Evolutionary conservation across 2,888 invertebrate genomes (phyloP).

Genomic region (Andrena hattorfiana): DNA sequence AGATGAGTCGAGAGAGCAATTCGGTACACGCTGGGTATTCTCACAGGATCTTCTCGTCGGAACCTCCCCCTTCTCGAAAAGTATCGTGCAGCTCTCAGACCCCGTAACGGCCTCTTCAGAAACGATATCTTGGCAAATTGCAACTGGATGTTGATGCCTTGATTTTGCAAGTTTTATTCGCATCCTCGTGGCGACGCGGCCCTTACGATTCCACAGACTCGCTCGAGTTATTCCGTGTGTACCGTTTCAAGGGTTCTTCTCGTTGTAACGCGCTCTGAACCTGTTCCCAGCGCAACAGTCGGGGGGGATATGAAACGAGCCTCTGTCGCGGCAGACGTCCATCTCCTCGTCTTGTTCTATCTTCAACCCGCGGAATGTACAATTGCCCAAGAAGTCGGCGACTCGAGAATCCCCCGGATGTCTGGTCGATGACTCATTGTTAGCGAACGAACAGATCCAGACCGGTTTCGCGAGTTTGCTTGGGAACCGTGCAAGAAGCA

Average conservation of each 20-base stretch:
- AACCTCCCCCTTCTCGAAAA: not conserved
- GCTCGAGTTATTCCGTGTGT: not conserved
- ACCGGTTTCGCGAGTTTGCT: slow-evolving; percentile 75
- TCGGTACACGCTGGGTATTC: not conserved
- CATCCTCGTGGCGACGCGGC: not conserved
- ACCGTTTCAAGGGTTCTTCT: slow-evolving; percentile 31
- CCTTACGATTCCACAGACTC: slow-evolving; percentile 10
- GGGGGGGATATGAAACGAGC: slow-evolving; percentile 20
- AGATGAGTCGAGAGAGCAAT: not conserved
- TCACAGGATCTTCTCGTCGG: not conserved
- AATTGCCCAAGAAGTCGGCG: slow-evolving; percentile 64
- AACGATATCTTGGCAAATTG: not conserved
- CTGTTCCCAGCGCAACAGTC: slow-evolving; percentile 38
- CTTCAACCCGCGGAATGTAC: slow-evolving; percentile 52
- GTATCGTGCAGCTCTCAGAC: too few relatives aligned
- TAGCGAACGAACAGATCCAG: slow-evolving; percentile 75
- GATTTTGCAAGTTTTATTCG: slow-evolving; percentile 28
- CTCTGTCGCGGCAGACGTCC: slow-evolving; percentile 27
- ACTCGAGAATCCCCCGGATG: slow-evolving; percentile 65
- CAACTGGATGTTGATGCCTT: not conserved
- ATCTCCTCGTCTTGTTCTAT: slow-evolving; percentile 32
- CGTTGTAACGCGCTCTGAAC: slow-evolving; percentile 48
- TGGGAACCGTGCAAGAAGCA: slow-evolving; percentile 31
- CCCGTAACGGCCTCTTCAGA: not conserved
- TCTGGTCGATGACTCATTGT: slow-evolving; percentile 79